Percentiles rank a stretch among this genome's conserved stretches.
These are phyloP conservation scores for Sebastes schlegelii DNA, from an alignment of 2,113 vertebrate species.

Conservation along the genomic window DNA sequence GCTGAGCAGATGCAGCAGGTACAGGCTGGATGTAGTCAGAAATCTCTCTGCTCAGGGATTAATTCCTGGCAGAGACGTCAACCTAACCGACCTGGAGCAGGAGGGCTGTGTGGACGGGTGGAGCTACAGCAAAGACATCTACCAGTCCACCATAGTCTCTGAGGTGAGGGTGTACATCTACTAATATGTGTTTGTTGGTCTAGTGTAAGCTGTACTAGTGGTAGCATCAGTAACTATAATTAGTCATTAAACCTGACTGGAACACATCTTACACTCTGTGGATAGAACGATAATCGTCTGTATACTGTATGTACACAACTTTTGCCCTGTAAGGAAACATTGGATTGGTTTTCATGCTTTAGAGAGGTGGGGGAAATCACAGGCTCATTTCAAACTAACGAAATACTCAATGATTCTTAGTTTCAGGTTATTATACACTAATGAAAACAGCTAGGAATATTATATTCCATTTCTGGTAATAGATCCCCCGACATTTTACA, in stretches of 20 bases:
- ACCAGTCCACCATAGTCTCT: constrained; percentile 79
- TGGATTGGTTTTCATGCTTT: not conserved
- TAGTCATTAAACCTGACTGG: not conserved
- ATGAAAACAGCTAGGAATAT: no score
- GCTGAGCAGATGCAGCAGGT: constrained; percentile 77
- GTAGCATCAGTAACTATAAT: no score
- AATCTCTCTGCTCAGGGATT: constrained; percentile 72
- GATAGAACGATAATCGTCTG: no score
- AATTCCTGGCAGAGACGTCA: constrained; percentile 65
- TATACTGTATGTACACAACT: no score
- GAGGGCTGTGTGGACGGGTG: constrained; percentile 80
- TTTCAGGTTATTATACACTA: no score
- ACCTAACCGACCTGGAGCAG: constrained; percentile 71
- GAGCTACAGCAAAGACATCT: constrained; percentile 79
- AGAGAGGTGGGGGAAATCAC: no score
- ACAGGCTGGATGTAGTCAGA: constrained; percentile 73
- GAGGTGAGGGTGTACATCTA: constrained; percentile 60
- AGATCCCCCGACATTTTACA: no score
- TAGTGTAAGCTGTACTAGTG: not conserved
- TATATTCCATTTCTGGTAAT: no score
- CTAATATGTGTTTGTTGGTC: not conserved
- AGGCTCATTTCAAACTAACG: no score
- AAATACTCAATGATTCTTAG: no score
- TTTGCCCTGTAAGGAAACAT: not conserved
- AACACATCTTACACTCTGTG: not conserved